Conservation (phyloP, 2,113 vertebrate genomes). For the Myocastor coypus region DNA sequence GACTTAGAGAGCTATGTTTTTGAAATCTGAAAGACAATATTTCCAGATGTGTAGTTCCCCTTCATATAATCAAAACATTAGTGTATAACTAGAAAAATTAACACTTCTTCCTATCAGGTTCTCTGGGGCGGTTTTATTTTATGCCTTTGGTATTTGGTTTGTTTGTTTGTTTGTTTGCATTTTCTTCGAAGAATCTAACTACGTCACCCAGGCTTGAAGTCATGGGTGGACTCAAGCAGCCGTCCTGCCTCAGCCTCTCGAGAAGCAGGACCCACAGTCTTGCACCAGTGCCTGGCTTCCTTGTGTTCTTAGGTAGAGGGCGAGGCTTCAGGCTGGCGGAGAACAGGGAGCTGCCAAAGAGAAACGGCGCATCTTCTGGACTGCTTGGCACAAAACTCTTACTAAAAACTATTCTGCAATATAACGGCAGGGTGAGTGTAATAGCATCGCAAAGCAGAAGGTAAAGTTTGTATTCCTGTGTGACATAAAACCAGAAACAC, state of each 20-base stretch:
- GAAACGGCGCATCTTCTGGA: not conserved
- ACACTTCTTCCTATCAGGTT: not conserved
- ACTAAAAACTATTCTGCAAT: slow-evolving; percentile 32
- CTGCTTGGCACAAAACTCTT: not conserved
- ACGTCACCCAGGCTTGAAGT: not conserved
- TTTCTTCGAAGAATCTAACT: not conserved
- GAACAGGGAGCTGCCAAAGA: not conserved
- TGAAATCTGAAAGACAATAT: slow-evolving; percentile 35
- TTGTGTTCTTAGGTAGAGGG: not conserved
- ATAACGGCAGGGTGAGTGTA: not conserved
- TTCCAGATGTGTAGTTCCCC: not conserved
- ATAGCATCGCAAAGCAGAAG: not conserved
- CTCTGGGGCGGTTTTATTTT: not conserved
- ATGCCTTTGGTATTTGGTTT: too few relatives aligned
- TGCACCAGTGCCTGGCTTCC: not conserved
- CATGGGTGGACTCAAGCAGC: not conserved
- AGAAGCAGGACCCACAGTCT: not conserved
- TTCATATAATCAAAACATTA: slow-evolving; percentile 6
- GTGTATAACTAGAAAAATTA: not conserved
- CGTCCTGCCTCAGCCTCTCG: not conserved
- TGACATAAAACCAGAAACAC: not conserved
- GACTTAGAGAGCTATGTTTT: not conserved
- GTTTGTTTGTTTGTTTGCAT: not conserved
- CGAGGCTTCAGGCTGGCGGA: not conserved
- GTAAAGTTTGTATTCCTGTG: not conserved